Base-by-base conservation (phyloP, 2,888 invertebrate genomes). In the Sarcophaga caerulescens region DNA sequence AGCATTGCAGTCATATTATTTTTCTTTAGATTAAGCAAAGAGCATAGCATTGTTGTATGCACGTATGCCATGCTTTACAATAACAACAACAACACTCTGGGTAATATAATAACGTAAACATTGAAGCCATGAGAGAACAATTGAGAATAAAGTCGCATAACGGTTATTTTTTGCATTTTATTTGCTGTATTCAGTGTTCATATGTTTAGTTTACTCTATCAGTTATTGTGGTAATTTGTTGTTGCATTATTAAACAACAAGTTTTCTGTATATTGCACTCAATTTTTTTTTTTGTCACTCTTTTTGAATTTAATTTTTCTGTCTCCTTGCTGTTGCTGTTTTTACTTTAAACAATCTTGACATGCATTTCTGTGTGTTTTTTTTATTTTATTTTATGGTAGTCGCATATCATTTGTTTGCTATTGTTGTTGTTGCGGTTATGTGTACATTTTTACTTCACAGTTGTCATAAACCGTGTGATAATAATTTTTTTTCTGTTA, bases 401-500 rank as follows among this genome's bases (percentile, higher is more conserved):
- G 35, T 35, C 35, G 52, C 71, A 79, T 45, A 65, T 35, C 10
- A 52, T 17, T 17, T 57, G 57, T 66, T 45, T 1, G 11, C 63
- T 62, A 21, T 19, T 47, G 19, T 47, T 68, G 60, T 74, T 74
- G 6, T 57, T 35, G 4, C 23, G 6, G 47, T 47, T 21, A 6
- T 17, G 45, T 47, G 45, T 77, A 14, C 6, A 25, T 17, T 70
- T 57, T 6, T 35, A 23, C 23, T 65, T 59, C 52, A 44, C 12
- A 81, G 68, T 57, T 75, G 73, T 68, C 73, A 81, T 60, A 74
- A 60, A 35, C 35, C 47, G 74, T 81, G 81, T 81, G 63, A 63
- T 63, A 63, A 63, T 63, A 21, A 23, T 68, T 21, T 10, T 52
- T 60, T 81, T 68, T 23, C n/a, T 35, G 44, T 60, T 73, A 66